Percentiles rank a stretch among this genome's conserved stretches.
phyloP scores from a whole-genome alignment of 64 coral and sea anemone species.

The Actinia equina region DNA sequence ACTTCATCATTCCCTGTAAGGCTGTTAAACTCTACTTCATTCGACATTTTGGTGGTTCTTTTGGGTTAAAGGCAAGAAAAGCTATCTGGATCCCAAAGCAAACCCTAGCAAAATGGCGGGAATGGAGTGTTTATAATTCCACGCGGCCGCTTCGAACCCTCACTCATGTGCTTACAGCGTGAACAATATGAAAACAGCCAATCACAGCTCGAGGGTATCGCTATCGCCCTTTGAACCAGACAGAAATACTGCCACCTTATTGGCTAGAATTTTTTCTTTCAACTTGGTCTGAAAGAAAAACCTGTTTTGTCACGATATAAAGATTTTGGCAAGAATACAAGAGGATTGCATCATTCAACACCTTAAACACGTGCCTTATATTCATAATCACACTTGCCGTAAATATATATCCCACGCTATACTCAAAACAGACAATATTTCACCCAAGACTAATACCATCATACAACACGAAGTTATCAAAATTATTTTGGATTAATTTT shows the following conservation, averaged over 20 bases:
- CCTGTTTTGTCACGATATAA: slow-evolving; percentile 1
- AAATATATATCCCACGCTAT: neutral
- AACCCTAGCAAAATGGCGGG: slow-evolving; percentile 46
- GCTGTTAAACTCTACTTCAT: slow-evolving; percentile 89
- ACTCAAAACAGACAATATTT: neutral
- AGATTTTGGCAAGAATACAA: neutral
- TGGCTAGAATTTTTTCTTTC: neutral
- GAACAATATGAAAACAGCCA: neutral
- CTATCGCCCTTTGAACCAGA: neutral
- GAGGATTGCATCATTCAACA: neutral
- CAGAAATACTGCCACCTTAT: neutral
- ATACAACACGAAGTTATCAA: no score
- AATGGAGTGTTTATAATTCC: slow-evolving; percentile 20
- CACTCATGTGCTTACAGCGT: slow-evolving; percentile 35
- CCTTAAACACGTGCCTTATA: neutral
- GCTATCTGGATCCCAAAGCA: neutral
- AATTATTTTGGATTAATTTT: no score
- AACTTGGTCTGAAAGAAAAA: neutral
- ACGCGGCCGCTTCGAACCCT: slow-evolving; percentile 26
- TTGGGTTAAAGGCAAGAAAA: neutral
- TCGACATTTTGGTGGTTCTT: slow-evolving; percentile 52
- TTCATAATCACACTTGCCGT: neutral
- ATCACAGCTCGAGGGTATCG: neutral
- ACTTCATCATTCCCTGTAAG: slow-evolving; percentile 73
- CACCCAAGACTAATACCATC: no score